Percentiles rank a stretch among this genome's conserved stretches.
Conservation (phyloP, 2,797 vertebrate genomes). For the Notolepis coatsorum region DNA sequence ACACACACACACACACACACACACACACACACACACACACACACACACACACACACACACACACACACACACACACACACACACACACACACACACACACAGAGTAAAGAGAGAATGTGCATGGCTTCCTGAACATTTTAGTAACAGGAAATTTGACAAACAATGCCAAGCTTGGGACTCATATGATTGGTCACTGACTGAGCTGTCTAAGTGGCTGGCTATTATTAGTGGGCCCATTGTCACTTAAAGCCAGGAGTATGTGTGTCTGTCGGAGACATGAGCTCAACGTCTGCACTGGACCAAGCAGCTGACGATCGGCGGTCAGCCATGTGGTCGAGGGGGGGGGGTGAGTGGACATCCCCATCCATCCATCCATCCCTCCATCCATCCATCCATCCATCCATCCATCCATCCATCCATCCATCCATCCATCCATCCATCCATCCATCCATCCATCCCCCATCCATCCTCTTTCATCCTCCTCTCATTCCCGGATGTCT, state of each 20-base stretch:
- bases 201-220: slow-evolving; percentile 16
- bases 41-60: neutral
- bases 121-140: too few species aligned
- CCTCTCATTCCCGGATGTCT: too few species aligned
- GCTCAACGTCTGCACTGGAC: slow-evolving; percentile 48
- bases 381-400: too few species aligned
- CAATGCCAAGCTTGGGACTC: too few species aligned
- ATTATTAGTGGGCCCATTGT: slow-evolving; percentile 58
- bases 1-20: neutral
- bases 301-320: slow-evolving; percentile 63
- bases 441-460: too few species aligned
- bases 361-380: too few species aligned
- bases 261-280: slow-evolving; percentile 51
- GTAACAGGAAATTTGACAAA: too few species aligned
- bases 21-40: slow-evolving; percentile 1
- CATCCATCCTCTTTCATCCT: too few species aligned
- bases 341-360: neutral
- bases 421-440: too few species aligned
- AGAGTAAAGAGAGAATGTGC: neutral
- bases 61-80: neutral
- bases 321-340: slow-evolving; percentile 30
- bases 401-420: too few species aligned
- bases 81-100: neutral
- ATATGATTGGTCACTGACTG: neutral
- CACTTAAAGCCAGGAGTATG: slow-evolving; percentile 31